phyloP scores from a whole-genome alignment of 2,888 invertebrate genomes.

The Tetramorium bicarinatum region DNA sequence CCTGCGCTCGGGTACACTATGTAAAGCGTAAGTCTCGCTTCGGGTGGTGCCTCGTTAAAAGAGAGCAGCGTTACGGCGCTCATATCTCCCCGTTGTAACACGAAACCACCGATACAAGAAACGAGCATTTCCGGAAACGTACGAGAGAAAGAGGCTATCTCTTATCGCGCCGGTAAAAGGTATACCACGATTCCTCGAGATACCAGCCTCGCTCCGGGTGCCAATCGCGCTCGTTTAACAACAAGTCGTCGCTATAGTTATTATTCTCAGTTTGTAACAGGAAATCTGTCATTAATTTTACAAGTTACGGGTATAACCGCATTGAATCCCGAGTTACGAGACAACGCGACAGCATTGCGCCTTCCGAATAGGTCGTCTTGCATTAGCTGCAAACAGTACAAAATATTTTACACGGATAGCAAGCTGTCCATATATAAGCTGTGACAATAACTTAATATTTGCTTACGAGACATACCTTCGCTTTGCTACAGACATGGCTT shows the following conservation, averaged over 20 bases:
- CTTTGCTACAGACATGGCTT: background rate
- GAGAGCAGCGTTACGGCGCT: constrained; percentile 36
- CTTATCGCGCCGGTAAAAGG: constrained; percentile 42
- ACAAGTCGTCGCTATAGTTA: constrained; percentile 46
- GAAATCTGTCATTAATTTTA: constrained; percentile 54
- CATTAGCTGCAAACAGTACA: constrained; percentile 28
- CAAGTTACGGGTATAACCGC: constrained; percentile 44
- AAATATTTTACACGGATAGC: constrained; percentile 17
- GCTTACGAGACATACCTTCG: background rate
- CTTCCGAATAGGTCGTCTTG: constrained; percentile 28
- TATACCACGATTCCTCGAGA: constrained; percentile 34
- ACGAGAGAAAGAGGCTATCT: constrained; percentile 38
- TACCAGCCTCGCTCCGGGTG: constrained; percentile 44
- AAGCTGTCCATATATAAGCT: background rate
- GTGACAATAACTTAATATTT: constrained; percentile 41
- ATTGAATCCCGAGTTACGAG: constrained; percentile 24
- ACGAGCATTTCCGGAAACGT: constrained; percentile 51
- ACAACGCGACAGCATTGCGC: constrained; percentile 17
- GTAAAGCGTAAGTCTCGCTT: constrained; percentile 57
- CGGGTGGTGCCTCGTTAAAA: constrained; percentile 55
- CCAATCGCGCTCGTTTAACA: constrained; percentile 54
- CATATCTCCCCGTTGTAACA: constrained; percentile 46
- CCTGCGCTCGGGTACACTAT: constrained; percentile 21
- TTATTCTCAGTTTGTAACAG: constrained; percentile 52
- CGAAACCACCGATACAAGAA: constrained; percentile 51